Base-by-base conservation (phyloP, 2,888 invertebrate species). In the Antheraea assamensis region DNA sequence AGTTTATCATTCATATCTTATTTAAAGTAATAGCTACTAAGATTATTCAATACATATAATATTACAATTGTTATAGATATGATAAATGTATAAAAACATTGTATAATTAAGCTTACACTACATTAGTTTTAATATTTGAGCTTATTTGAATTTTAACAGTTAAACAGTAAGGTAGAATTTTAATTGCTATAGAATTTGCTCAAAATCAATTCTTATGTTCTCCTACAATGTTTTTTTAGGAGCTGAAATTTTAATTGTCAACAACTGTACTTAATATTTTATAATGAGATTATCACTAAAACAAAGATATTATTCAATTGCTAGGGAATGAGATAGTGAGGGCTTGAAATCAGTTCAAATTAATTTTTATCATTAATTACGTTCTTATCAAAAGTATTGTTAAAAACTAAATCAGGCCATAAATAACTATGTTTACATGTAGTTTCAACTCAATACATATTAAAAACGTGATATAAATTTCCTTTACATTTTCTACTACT, bases 351-450 rank as follows among this genome's bases (percentile, higher is more conserved):
- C 15, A 17, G 30, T 10, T 27, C 61, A 30, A 30, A 64, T 21
- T 17, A 27, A 27, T 64, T 64, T 64, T 30, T 64, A 64, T 64
- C 61, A 17, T 64, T 64, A 30, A 64, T 64, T 30, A 64, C 30
- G 4, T 17, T 27, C 61, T 64, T 64, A 64, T 64, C 61, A 64
- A 27, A 58, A n/a, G 13, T 58, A 24, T 58, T 10, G 8, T 58
- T 24, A 58, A 58, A 58, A 64, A 64, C 61, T 64, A 64, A 64
- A 64, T 64, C 61, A 64, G 61, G 61, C 27, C 61, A 30, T 64
- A 27, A 30, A 17, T 64, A 24, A 58, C 58, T n/a, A 3, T n/a
- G 21, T 58, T 24, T 24, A n/a, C 55, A n/a, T 24, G 58, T 58
- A n/a, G n/a, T 58, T 58, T 58, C 24, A 24, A 24, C 58, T 52